Percentiles rank a stretch among this genome's conserved stretches.
phyloP scores from a whole-genome alignment of 2,888 invertebrate genomes.

The Pristionchus maxplancki region DNA sequence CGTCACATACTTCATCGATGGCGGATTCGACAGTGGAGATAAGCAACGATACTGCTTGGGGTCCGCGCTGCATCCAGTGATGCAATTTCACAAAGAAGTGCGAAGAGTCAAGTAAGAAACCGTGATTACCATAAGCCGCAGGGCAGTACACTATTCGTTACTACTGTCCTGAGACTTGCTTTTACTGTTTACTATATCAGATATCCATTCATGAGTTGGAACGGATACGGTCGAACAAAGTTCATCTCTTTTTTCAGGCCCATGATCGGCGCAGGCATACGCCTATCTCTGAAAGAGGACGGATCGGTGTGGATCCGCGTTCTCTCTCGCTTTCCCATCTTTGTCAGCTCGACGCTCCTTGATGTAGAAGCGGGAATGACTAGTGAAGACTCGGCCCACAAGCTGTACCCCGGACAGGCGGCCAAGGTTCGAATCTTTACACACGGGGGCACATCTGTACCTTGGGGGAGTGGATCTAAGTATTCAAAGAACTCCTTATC shows the following conservation, averaged over 20 bases:
- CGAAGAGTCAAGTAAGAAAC: not conserved
- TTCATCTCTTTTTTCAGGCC: too few relatives aligned
- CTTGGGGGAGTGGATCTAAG: too few relatives aligned
- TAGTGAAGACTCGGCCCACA: conserved; percentile 30
- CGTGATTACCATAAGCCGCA: too few relatives aligned
- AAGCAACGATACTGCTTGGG: not conserved
- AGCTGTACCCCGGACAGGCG: conserved; percentile 32
- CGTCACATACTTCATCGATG: conserved; percentile 11
- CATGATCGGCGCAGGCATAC: not conserved
- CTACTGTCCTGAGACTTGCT: too few relatives aligned
- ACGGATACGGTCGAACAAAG: too few relatives aligned
- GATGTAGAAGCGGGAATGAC: conserved; percentile 8
- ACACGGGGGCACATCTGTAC: too few relatives aligned
- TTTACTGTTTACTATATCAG: too few relatives aligned
- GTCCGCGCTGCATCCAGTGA: too few relatives aligned
- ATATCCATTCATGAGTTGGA: too few relatives aligned
- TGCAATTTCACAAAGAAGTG: too few relatives aligned
- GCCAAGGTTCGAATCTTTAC: not conserved
- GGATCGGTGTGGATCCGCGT: conserved; percentile 13
- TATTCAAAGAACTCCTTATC: too few relatives aligned
- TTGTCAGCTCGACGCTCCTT: not conserved
- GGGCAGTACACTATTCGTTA: too few relatives aligned
- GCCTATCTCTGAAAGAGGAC: conserved; percentile 40
- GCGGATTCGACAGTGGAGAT: not conserved
- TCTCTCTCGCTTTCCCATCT: conserved; percentile 33